Evolutionary conservation across 1,140 invertebrate genomes (phyloP).

Genomic region (Dendroctonus valens): DNA sequence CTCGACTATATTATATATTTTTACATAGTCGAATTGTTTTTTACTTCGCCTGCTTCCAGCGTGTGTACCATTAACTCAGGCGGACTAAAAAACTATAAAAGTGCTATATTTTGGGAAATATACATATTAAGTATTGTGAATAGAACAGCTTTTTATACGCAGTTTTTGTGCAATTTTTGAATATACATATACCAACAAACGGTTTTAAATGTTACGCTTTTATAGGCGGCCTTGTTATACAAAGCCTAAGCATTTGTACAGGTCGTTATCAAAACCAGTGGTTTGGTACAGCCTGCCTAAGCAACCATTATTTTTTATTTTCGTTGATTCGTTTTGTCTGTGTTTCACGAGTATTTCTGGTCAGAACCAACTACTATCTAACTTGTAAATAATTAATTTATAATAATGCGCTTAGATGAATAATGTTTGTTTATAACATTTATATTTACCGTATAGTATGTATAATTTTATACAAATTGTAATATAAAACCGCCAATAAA

Average conservation of each 20-base stretch:
- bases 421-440: constrained; percentile 22
- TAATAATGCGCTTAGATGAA: constrained; percentile 16
- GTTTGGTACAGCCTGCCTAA: neutral
- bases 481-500: constrained; percentile 29
- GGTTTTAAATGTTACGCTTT: constrained; percentile 12
- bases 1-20: too few species aligned
- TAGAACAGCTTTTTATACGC: constrained; percentile 14
- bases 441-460: constrained; percentile 18
- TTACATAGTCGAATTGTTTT: too few species aligned
- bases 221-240: neutral
- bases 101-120: constrained; percentile 20
- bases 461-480: constrained; percentile 27
- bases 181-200: neutral
- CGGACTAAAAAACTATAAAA: neutral
- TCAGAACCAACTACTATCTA: constrained; percentile 19
- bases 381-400: constrained; percentile 21
- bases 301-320: neutral
- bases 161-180: constrained; percentile 19
- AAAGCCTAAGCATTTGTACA: too few species aligned
- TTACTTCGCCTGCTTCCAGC: too few species aligned
- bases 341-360: constrained; percentile 26
- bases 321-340: constrained; percentile 14
- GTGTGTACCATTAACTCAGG: too few species aligned
- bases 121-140: constrained; percentile 11
- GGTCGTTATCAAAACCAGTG: too few species aligned